Percentiles rank a stretch among this genome's conserved stretches.
These are phyloP conservation scores for Gymnorhina tibicen DNA, from an alignment of 2,113 vertebrate species.

Conservation along the genomic window DNA sequence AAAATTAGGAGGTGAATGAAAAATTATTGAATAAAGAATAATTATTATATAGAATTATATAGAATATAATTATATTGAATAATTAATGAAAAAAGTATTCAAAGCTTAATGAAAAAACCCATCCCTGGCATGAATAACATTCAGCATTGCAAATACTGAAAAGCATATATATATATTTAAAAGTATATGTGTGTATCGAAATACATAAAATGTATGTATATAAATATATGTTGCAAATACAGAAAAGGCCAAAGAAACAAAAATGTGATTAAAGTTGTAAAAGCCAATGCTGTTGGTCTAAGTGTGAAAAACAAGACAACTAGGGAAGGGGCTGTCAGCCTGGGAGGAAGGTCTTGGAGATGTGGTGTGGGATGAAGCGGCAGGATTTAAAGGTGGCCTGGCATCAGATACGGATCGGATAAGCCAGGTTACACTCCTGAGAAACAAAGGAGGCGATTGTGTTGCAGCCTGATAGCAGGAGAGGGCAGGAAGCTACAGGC, in stretches of 20 bases:
- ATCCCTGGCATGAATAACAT: background rate
- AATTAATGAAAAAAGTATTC: background rate
- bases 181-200: background rate
- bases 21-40: background rate
- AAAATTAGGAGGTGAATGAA: background rate
- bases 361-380: background rate
- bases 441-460: background rate
- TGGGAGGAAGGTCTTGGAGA: background rate
- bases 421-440: background rate
- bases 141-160: background rate
- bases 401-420: background rate
- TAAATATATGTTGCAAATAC: background rate
- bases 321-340: background rate
- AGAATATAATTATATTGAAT: background rate
- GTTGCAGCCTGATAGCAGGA: background rate
- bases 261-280: background rate
- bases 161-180: background rate
- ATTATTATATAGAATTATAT: background rate
- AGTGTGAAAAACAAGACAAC: background rate
- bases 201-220: background rate
- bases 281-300: background rate
- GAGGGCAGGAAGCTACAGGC: background rate
- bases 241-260: background rate
- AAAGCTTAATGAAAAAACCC: background rate
- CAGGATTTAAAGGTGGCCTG: background rate